A percentile compares a stretch with the other conserved stretches of the same genome.
Conservation (phyloP, 2,797 vertebrate genomes). For the Oryzias dopingdopingensis region DNA sequence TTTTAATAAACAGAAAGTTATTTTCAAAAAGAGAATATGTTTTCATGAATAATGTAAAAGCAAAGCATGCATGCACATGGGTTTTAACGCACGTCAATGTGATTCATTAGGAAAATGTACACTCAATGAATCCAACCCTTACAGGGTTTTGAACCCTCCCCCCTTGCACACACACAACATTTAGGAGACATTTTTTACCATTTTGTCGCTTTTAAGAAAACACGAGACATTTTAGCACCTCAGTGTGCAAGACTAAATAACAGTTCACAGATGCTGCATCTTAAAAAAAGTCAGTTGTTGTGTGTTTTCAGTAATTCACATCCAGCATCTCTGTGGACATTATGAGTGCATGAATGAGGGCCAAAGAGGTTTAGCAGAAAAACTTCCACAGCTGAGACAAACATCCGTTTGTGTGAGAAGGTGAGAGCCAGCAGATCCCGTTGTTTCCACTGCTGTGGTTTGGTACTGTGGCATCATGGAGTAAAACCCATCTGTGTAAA, state of each 20-base stretch:
- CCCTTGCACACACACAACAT: too few species aligned
- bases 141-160: constrained; percentile 39
- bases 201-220: constrained; percentile 16
- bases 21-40: too few species aligned
- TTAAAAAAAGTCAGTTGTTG: not conserved
- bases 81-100: too few species aligned
- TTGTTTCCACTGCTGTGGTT: constrained; percentile 31
- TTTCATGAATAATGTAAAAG: too few species aligned
- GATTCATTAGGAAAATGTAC: constrained; percentile 47
- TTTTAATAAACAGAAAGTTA: too few species aligned
- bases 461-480: constrained; percentile 21
- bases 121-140: constrained; percentile 11
- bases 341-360: constrained; percentile 6
- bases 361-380: constrained; percentile 20
- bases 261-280: not conserved
- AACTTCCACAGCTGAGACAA: not conserved
- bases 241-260: not conserved
- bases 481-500: too few species aligned
- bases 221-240: constrained; percentile 4
- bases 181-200: not conserved
- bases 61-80: too few species aligned
- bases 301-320: constrained; percentile 5
- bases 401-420: constrained; percentile 6
- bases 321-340: constrained; percentile 1
- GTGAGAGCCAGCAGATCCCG: constrained; percentile 25